Base-by-base conservation (phyloP, 2,888 invertebrate species). In the Dione juno region DNA sequence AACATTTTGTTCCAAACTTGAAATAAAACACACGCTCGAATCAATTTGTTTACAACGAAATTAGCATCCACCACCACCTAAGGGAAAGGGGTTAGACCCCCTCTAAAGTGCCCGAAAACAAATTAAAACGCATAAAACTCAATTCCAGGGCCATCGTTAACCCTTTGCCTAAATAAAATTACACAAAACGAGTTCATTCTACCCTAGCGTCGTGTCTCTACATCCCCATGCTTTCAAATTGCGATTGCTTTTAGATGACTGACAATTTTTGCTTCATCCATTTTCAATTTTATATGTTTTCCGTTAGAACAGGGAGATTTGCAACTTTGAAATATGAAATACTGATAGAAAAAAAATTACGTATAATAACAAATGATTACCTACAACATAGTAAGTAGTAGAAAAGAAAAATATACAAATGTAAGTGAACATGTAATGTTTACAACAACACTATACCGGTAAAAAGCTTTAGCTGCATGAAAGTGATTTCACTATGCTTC, bases 41-140 rank as follows among this genome's bases (percentile, higher is more conserved):
- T 45, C 16, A 61, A 50, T 58, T 50, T 48, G 19, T 57, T 28
- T 48, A 59, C n/a, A 37, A 35, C 41, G 14, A 52, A 67, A 52
- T 59, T 59, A 53, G 43, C 28, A 67, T 63, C 66, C 61, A 63
- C 48, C 45, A 54, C n/a, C 58, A 21, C 35, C 37, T 35, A 43
- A 61, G 19, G 43, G 14, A 53, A 52, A 35, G 19, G 67, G 61
- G 61, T 54, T 8, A 37, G 21, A 69, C 77, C 79, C 81, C 41
- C 78, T 76, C 75, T 75, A 78, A 78, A 81, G 77, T 79, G 80
- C 79, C 64, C 74, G 76, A 82, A 86, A 88, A 88, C 90, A 90
- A 90, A 92, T 92, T 91, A 90, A 87, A 90, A 86, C 84, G 84
- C 87, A 88, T 88, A 90, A 89, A 92, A 89, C 89, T 86, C 84